phyloP scores from a whole-genome alignment of 2,888 invertebrate species.

The Patella ulyssiponensis region DNA sequence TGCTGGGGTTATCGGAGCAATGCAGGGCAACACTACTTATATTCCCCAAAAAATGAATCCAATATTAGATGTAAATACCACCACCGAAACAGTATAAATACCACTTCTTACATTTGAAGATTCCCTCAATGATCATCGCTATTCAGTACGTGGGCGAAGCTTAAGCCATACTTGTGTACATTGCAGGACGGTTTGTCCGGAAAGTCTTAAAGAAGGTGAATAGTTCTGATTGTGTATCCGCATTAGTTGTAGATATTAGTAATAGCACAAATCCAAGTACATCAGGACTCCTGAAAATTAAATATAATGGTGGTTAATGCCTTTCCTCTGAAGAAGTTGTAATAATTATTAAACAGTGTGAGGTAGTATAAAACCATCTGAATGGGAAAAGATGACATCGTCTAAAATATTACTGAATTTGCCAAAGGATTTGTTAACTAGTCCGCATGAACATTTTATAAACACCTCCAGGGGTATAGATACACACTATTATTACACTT shows the following conservation, averaged over 20 bases:
- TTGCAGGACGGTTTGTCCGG: not conserved
- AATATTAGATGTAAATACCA: not conserved
- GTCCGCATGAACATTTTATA: not conserved
- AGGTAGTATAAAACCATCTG: not conserved
- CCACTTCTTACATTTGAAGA: not conserved
- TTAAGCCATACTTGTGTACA: not conserved
- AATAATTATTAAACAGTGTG: not conserved
- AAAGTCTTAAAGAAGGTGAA: not conserved
- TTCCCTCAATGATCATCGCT: not conserved
- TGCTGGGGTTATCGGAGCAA: slow-evolving; percentile 3
- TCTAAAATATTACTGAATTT: not conserved
- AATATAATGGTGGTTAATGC: not conserved
- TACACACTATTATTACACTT: not conserved
- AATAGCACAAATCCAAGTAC: not conserved
- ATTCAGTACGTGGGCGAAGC: not conserved
- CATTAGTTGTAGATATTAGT: not conserved
- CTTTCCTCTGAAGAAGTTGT: not conserved
- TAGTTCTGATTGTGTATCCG: not conserved
- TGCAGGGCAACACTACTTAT: not conserved
- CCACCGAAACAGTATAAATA: not conserved
- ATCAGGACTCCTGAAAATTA: not conserved
- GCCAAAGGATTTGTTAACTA: not conserved
- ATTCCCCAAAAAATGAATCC: not conserved
- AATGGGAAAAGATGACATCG: not conserved
- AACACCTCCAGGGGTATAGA: not conserved